Evolutionary conservation across 2,888 invertebrate species (phyloP).

Genomic region (Biston stratarius): DNA sequence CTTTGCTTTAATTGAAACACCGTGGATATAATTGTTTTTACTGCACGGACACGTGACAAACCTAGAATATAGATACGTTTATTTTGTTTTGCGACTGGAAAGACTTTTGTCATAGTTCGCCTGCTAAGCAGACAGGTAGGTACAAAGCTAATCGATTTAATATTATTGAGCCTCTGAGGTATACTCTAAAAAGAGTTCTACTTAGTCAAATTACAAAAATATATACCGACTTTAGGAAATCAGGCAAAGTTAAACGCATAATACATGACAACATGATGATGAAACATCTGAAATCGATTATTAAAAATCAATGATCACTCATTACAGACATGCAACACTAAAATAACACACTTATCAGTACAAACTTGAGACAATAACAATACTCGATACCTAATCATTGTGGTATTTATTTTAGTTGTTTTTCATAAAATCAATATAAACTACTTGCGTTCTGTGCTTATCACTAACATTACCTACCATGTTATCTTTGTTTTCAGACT

Average conservation of each 20-base stretch:
- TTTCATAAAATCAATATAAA: conserved; percentile 17
- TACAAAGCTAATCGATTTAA: no score
- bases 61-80: no score
- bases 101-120: no score
- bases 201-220: neutral
- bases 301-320: conserved; percentile 15
- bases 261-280: neutral
- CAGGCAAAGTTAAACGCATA: neutral
- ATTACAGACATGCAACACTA: conserved; percentile 8
- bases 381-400: conserved; percentile 21
- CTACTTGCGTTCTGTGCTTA: conserved; percentile 9
- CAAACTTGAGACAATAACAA: conserved; percentile 18
- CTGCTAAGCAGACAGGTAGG: no score
- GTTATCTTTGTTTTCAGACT: conserved; percentile 29
- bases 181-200: no score
- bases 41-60: no score
- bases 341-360: conserved; percentile 20
- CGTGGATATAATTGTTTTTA: no score
- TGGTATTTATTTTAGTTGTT: conserved; percentile 19
- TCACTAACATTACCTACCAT: conserved; percentile 14
- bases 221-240: neutral
- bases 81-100: no score
- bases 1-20: neutral
- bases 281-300: neutral
- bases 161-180: no score